These are phyloP conservation scores for Hecatera dysodea DNA, from an alignment of 2,888 invertebrate genomes.

Conservation along the genomic window DNA sequence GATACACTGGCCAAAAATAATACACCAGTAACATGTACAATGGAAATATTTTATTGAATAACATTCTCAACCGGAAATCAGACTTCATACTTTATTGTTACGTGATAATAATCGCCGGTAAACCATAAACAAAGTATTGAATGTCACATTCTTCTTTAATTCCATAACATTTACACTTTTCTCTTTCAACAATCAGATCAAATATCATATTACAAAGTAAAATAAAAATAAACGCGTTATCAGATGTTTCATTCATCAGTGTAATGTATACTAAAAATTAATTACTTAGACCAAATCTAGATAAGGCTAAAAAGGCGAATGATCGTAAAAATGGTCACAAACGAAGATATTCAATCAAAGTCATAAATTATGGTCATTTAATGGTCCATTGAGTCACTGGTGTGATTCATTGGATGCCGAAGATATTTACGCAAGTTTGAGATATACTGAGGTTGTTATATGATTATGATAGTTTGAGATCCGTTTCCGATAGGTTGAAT, in stretches of 20 bases:
- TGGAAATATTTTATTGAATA: neutral
- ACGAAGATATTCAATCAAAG: constrained; percentile 73
- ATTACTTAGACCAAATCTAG: constrained; percentile 68
- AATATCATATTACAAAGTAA: constrained; percentile 48
- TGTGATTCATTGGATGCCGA: constrained; percentile 64
- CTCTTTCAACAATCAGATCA: constrained; percentile 37
- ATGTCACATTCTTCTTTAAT: constrained; percentile 23
- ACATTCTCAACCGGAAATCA: neutral
- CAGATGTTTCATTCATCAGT: constrained; percentile 52
- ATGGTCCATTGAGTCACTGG: constrained; percentile 68
- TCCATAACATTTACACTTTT: constrained; percentile 36
- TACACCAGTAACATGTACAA: neutral
- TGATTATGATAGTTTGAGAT: constrained; percentile 52
- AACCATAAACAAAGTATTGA: constrained; percentile 17
- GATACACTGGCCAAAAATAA: neutral
- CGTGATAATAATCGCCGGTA: constrained; percentile 4
- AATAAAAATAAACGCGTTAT: constrained; percentile 33
- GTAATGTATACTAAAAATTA: constrained; percentile 67
- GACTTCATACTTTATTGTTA: neutral
- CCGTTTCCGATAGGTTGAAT: constrained; percentile 24
- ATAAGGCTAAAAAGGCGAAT: constrained; percentile 70
- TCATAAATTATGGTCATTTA: constrained; percentile 78
- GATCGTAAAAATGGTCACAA: constrained; percentile 75
- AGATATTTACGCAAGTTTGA: constrained; percentile 53
- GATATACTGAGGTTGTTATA: constrained; percentile 43